A percentile compares a stretch with the other conserved stretches of the same genome.
phyloP scores from a whole-genome alignment of 2,888 invertebrate genomes.

The Lochmaea crataegi region DNA sequence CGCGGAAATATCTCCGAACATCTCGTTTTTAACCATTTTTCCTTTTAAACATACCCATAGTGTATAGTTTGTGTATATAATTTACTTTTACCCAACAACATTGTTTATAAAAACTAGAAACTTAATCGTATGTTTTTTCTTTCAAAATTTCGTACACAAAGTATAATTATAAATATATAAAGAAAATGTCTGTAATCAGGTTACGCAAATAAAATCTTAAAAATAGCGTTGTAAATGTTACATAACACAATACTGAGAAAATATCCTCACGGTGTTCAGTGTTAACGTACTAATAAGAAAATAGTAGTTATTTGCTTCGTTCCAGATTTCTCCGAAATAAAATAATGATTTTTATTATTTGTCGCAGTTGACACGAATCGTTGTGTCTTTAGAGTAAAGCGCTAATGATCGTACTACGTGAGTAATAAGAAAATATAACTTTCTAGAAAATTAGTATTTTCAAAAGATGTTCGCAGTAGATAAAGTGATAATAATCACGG shows the following conservation, averaged over 20 bases:
- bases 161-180: conserved; percentile 30
- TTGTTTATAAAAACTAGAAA: conserved; percentile 21
- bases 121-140: conserved; percentile 25
- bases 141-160: conserved; percentile 13
- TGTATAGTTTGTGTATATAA: conserved; percentile 17
- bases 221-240: conserved; percentile 19
- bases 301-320: conserved; percentile 1
- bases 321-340: conserved; percentile 17
- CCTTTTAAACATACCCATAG: background rate
- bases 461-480: background rate
- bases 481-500: background rate
- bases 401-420: background rate
- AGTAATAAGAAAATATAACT: background rate
- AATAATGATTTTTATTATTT: conserved; percentile 8
- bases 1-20: too few relatives aligned
- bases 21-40: too few relatives aligned
- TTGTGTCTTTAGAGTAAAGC: background rate
- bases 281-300: conserved; percentile 6
- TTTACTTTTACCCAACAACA: conserved; percentile 15
- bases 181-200: conserved; percentile 17
- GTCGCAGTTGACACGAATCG: conserved; percentile 2
- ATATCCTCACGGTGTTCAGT: conserved; percentile 6
- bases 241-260: conserved; percentile 29
- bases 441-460: background rate
- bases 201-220: conserved; percentile 31